phyloP scores from a whole-genome alignment of 2,113 vertebrate genomes.

The Ellobius talpinus region DNA sequence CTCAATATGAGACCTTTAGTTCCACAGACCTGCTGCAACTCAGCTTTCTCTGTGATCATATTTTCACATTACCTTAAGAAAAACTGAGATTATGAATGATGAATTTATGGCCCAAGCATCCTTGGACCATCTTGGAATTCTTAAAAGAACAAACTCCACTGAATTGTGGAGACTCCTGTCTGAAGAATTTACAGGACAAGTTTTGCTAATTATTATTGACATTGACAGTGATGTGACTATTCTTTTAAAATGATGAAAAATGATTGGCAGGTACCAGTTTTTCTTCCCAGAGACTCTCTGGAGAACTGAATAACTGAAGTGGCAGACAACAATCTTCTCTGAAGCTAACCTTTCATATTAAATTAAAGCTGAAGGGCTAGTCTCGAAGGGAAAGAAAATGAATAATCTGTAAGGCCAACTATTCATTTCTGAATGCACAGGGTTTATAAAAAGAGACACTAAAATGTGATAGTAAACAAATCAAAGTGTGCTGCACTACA shows the following conservation, averaged over 20 bases:
- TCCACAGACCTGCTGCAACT: conserved; percentile 26
- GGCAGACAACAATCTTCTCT: conserved; percentile 63
- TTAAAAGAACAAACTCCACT: conserved; percentile 51
- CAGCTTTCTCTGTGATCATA: conserved; percentile 1
- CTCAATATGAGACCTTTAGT: neutral
- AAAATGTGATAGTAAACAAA: conserved; percentile 31
- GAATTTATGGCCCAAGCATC: conserved; percentile 16
- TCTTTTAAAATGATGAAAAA: conserved; percentile 46
- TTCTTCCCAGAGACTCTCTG: conserved; percentile 53
- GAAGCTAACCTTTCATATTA: conserved; percentile 73
- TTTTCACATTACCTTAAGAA: conserved; percentile 31
- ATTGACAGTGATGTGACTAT: conserved; percentile 65
- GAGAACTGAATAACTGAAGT: conserved; percentile 67
- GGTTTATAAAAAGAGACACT: neutral
- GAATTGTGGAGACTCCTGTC: neutral
- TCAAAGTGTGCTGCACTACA: neutral
- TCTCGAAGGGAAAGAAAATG: conserved; percentile 73
- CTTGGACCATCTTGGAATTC: conserved; percentile 17
- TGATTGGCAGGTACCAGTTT: conserved; percentile 67
- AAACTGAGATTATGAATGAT: conserved; percentile 37
- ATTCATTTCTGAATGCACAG: neutral
- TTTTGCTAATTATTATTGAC: conserved; percentile 61
- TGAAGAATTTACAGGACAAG: conserved; percentile 37
- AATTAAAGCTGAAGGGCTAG: conserved; percentile 59
- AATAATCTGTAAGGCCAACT: conserved; percentile 64